phyloP scores from a whole-genome alignment of 1,140 invertebrate genomes.

The Pogonomyrmex californicus region DNA sequence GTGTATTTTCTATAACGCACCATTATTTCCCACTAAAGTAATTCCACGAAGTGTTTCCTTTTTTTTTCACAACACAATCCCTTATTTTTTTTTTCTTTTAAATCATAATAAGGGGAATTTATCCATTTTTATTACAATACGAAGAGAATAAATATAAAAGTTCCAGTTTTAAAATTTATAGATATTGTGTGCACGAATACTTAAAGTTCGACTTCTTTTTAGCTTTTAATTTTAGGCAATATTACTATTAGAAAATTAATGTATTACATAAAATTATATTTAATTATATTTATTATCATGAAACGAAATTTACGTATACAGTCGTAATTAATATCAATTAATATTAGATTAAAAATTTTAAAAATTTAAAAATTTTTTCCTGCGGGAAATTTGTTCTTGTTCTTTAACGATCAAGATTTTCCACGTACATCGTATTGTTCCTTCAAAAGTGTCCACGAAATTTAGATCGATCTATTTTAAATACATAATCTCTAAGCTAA shows the following conservation, averaged over 20 bases:
- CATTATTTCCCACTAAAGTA: neutral
- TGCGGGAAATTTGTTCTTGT: neutral
- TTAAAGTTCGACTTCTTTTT: neutral
- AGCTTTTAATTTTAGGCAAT: neutral
- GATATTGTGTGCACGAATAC: neutral
- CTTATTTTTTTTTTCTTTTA: neutral
- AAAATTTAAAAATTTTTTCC: neutral
- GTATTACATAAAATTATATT: neutral
- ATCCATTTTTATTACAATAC: neutral
- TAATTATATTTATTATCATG: neutral
- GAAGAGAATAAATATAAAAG: neutral
- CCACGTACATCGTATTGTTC: neutral
- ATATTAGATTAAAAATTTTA: neutral
- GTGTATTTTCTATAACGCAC: conserved; percentile 4
- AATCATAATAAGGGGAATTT: neutral
- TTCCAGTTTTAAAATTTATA: neutral
- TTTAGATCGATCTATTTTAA: neutral
- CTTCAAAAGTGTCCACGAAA: neutral
- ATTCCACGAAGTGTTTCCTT: conserved; percentile 15
- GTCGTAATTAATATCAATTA: neutral
- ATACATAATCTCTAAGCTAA: neutral
- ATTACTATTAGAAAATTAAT: neutral
- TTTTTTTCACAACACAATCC: neutral
- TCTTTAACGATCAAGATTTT: neutral
- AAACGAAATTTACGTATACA: neutral